Base-by-base conservation (phyloP, 2,888 invertebrate species). In the Ctena decussata region DNA sequence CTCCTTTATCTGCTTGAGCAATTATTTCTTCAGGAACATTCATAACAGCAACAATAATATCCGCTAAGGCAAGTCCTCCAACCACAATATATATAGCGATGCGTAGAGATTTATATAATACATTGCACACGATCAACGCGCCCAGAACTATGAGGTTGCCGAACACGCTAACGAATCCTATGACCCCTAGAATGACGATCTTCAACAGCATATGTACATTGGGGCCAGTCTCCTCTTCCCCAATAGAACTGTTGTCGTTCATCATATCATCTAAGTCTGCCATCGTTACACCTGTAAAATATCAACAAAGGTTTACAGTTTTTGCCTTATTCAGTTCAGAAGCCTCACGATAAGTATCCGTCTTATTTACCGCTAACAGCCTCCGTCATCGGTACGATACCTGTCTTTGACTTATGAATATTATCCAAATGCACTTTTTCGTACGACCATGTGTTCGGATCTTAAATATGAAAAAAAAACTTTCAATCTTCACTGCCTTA, bases 71-170 rank as follows among this genome's bases (percentile, higher is more conserved):
- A 57, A 93, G 75, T 3, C 91, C 92, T n/a, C 92, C 93, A 37
- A 93, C 89, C 32, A 93, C 88, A 18, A 92, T 91, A 76, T 92
- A 93, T 78, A 93, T 90, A 37, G 91, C 90, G 15, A 90, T 90
- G n/a, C 92, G 86, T 49, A 93, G 89, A 21, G 85, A 81, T 30
- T 78, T 70, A 77, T 91, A 91, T 5, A 57, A 15, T 11, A 57
- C 57, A 41, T 89, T 89, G 82, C 87, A 91, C 12, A 79, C 65
- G 35, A 91, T 74, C 41, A 93, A 84, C 0, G 93, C 90, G 0
- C 93, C 91, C 8, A 94, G 82, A 72, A 93, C 90, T n/a, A 94
- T 91, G 18, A 82, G 27, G 82, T 94, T 94, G 18, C 93, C 94
- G 5, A 92, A 75, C 15, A 93, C 76, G 12, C 94, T 93, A 0